A percentile compares a stretch with the other conserved stretches of the same genome.
Evolutionary conservation across 2,797 vertebrate genomes (phyloP).

Genomic region (Arvicola amphibius): DNA sequence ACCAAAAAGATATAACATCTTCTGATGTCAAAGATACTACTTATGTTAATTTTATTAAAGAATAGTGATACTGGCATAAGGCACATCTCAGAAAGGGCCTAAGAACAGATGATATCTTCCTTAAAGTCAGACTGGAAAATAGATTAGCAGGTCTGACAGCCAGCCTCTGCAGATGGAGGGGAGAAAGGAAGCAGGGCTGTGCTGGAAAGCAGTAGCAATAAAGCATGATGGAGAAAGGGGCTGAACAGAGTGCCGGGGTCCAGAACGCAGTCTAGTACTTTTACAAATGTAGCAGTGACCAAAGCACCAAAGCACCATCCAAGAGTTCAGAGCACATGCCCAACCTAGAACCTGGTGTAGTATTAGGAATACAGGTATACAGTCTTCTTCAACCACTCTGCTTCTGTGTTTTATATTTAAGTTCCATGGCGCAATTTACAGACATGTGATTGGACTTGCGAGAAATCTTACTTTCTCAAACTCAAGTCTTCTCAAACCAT

Average conservation of each 20-base stretch:
- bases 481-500: neutral
- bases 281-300: too few species aligned
- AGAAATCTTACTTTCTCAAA: neutral
- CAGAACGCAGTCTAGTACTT: neutral
- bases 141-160: neutral
- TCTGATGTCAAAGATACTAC: slow-evolving; percentile 89
- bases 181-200: neutral
- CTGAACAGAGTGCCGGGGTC: neutral
- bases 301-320: neutral
- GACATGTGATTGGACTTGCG: neutral
- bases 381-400: neutral
- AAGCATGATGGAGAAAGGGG: neutral
- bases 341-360: neutral
- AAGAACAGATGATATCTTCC: slow-evolving; percentile 76
- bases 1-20: slow-evolving; percentile 91
- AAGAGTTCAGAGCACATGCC: neutral
- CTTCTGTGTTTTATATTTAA: neutral
- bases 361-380: neutral
- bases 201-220: neutral
- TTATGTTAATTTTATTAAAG: slow-evolving; percentile 89
- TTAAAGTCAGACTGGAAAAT: neutral
- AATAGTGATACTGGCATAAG: slow-evolving; percentile 90
- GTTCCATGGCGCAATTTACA: neutral
- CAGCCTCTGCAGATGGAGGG: neutral
- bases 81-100: slow-evolving; percentile 88